Evolutionary conservation across 2,888 invertebrate species (phyloP), one percentile per base, ranked within the genome.

Genomic region (Mechanitis messenoides): DNA sequence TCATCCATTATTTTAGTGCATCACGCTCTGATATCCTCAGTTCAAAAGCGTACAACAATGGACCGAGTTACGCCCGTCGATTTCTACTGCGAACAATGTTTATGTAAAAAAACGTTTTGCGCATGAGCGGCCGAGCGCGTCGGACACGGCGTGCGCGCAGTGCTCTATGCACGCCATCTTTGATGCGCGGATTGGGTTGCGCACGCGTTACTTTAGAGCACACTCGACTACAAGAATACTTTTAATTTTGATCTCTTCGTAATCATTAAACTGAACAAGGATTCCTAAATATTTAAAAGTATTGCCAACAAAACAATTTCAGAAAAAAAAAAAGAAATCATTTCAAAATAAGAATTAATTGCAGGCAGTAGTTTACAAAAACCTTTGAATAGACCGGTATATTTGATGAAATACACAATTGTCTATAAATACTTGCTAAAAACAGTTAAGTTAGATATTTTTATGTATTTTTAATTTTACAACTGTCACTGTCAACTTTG

Each of bases 81-180:
- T 88, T 89, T 89, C 87, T 86, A 80, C 84, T 77, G 84, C 82
- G 87, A 86, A 87, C 88, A 88, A 87, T 89, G 87, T 88, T 87
- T 85, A 85, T 87, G 84, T 86, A 84, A 86, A 60, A 84, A 86
- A 85, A 83, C 76, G 72, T 77, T 84, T 81, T 72, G 72, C 81
- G 87, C 83, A 84, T 84, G 84, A 75, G 73, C 73, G 78, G 76
- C 74, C 83, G 83, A 81, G 81, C 86, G 80, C 69, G 75, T 72
- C 87, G 80, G 89, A 87, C 84, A 89, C 81, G 88, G 84, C 85
- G 86, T 80, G 85, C 83, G 87, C 85, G 86, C 84, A 58, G 74
- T 74, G 74, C 72, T 72, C 72, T 74, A 74, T 74, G 72, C 70
- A 63, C 74, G 76, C 75, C 86, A 88, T 87, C 83, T 88, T 85